A percentile compares a stretch with the other conserved stretches of the same genome.
Conservation (phyloP, 2,888 invertebrate genomes). For the Caradrina kadenii region DNA sequence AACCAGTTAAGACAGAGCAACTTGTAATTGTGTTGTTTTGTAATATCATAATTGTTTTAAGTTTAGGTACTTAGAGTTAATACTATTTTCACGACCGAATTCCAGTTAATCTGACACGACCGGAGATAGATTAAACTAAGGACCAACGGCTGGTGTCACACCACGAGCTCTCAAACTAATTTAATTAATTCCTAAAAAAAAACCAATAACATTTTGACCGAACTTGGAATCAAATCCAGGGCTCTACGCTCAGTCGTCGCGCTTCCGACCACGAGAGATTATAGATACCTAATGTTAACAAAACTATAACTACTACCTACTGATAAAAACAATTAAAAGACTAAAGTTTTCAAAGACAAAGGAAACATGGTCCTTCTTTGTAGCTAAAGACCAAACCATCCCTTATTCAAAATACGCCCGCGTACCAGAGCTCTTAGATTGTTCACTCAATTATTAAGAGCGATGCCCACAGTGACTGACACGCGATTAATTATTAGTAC, state of each 20-base stretch:
- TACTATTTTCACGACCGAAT: too few relatives aligned
- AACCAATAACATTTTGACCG: too few relatives aligned
- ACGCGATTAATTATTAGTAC: slow-evolving; percentile 55
- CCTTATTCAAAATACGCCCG: not conserved
- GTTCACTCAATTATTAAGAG: slow-evolving; percentile 54
- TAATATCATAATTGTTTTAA: not conserved
- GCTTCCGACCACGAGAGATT: too few relatives aligned
- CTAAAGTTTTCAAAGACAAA: not conserved
- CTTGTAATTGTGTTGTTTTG: not conserved
- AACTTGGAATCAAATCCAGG: too few relatives aligned
- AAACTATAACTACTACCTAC: too few relatives aligned
- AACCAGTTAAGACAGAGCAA: not conserved
- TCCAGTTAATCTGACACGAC: too few relatives aligned
- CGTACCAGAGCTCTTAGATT: slow-evolving; percentile 27
- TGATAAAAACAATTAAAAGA: not conserved
- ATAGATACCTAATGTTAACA: too few relatives aligned
- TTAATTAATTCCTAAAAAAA: too few relatives aligned
- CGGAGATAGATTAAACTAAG: too few relatives aligned
- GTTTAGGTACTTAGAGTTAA: not conserved
- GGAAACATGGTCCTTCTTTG: not conserved
- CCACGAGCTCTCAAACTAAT: too few relatives aligned
- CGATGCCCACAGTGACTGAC: slow-evolving; percentile 44
- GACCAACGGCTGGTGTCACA: too few relatives aligned
- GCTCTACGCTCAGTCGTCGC: too few relatives aligned
- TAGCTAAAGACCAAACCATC: not conserved